Percentiles rank a stretch among this genome's conserved stretches.
Conservation (phyloP, 1,140 invertebrate genomes). For the Brachionus manjavacas region DNA sequence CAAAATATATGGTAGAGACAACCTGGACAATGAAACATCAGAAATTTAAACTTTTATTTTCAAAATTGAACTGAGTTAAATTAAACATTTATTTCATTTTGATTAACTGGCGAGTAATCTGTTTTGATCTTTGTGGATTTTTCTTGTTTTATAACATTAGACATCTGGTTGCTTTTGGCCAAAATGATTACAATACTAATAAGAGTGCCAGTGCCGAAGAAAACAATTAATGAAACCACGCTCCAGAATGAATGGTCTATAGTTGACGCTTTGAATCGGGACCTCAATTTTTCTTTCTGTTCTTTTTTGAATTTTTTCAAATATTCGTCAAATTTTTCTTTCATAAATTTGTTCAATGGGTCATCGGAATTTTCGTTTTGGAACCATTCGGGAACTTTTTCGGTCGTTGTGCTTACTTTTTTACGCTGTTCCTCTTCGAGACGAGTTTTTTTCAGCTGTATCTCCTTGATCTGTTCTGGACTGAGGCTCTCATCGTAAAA, state of each 20-base stretch:
- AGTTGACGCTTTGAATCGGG: background rate
- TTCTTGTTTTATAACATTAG: background rate
- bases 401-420: background rate
- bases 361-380: slow-evolving; percentile 3
- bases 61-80: background rate
- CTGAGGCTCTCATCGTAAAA: slow-evolving; percentile 25
- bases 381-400: slow-evolving; percentile 22
- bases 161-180: background rate
- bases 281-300: background rate
- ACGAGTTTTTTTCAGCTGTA: background rate
- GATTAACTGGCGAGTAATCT: background rate
- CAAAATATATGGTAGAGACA: background rate
- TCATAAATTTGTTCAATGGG: slow-evolving; percentile 30
- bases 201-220: slow-evolving; percentile 25
- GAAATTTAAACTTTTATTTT: background rate
- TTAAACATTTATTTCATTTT: slow-evolving; percentile 11
- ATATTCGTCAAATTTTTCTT: slow-evolving; percentile 37
- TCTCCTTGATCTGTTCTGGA: background rate
- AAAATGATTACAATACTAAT: slow-evolving; percentile 20
- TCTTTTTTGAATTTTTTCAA: slow-evolving; percentile 29
- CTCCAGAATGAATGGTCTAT: slow-evolving; percentile 11
- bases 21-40: background rate
- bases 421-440: background rate
- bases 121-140: background rate
- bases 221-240: background rate